Evolutionary conservation across 2,797 vertebrate species (phyloP), one percentile per base, ranked within the genome.

Genomic region (Chaetophractus vellerosus): DNA sequence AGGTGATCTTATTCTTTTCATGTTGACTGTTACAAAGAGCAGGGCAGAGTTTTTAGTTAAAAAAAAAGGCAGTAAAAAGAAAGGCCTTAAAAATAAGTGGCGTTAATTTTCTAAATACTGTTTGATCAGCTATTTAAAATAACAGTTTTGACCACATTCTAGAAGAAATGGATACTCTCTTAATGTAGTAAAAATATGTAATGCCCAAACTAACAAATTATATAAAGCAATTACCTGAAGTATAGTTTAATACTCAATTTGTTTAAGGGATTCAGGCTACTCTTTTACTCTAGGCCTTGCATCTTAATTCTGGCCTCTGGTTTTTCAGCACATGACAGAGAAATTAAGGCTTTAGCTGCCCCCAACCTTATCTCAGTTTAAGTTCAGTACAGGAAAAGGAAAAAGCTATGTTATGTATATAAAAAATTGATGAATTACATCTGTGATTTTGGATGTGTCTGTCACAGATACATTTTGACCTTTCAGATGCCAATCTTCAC

Each of bases 371-470:
- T 71, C 36, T 88, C 69, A 64, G n/a, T 92, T 85, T 68, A 71
- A 94, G 71, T 86, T 93, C 66, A 84, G 52, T 78, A 6, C 24
- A n/a, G 41, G 15, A 78, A 24, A 59, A 82, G 72, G 64, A 50
- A 48, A 68, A 90, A 68, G 36, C 55, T 33, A 24, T 11, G 38
- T 69, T 81, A 76, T 18, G 91, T 78, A 48, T 26, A 48, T 52
- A 15, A 91, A 61, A 61, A 71, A 90, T 76, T 89, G 41, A 76
- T 78, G 31, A 79, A 66, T 88, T 80, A 33, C 38, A 21, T 71
- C 89, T 95, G 52, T 28, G 55, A 90, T 85, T 88, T 88, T 91
- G 76, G 88, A 88, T 90, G 72, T 24, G 16, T 93, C 91, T 74
- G 10, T 91, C 76, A 66, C 45, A 71, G n/a, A n/a, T 79, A 80